A percentile compares a stretch with the other conserved stretches of the same genome.
These are phyloP conservation scores for Serinus canaria DNA, from an alignment of 2,113 vertebrate species.

Conservation along the genomic window DNA sequence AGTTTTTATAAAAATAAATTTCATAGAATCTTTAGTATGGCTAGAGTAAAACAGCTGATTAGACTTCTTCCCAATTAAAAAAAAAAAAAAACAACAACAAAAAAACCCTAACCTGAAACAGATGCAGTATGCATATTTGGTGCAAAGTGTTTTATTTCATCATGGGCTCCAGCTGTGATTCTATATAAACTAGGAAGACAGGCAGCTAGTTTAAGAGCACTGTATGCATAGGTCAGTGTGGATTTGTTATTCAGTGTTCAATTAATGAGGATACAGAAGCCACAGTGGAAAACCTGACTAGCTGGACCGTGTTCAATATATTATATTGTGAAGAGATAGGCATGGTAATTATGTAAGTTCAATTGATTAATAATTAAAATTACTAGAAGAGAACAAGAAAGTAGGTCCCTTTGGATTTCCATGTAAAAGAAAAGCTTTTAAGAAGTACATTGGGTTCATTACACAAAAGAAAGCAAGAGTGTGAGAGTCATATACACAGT, in stretches of 20 bases:
- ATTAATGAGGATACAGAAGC: not conserved
- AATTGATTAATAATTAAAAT: slow-evolving; percentile 46
- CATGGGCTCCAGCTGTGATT: slow-evolving; percentile 58
- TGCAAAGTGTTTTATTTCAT: slow-evolving; percentile 56
- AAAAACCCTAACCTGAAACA: not conserved
- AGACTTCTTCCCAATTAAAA: slow-evolving; percentile 26
- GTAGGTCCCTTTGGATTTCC: not conserved
- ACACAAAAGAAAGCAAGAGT: not conserved
- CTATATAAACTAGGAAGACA: slow-evolving; percentile 30
- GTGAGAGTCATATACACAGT: not conserved
- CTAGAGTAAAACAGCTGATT: slow-evolving; percentile 43
- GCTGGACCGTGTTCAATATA: not conserved
- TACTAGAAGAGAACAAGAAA: slow-evolving; percentile 5
- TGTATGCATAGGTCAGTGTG: not conserved
- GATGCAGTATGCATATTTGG: slow-evolving; percentile 53
- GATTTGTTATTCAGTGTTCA: not conserved
- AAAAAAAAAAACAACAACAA: not conserved
- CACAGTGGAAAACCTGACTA: not conserved
- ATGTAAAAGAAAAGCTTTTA: not conserved
- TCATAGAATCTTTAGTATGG: not conserved
- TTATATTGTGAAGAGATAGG: not conserved
- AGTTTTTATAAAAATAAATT: slow-evolving; percentile 38
- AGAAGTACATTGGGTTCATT: not conserved
- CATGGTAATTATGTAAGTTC: not conserved
- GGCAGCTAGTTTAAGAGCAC: slow-evolving; percentile 15